Conservation (phyloP, 2,113 vertebrate species). For the Elanus axillaris region DNA sequence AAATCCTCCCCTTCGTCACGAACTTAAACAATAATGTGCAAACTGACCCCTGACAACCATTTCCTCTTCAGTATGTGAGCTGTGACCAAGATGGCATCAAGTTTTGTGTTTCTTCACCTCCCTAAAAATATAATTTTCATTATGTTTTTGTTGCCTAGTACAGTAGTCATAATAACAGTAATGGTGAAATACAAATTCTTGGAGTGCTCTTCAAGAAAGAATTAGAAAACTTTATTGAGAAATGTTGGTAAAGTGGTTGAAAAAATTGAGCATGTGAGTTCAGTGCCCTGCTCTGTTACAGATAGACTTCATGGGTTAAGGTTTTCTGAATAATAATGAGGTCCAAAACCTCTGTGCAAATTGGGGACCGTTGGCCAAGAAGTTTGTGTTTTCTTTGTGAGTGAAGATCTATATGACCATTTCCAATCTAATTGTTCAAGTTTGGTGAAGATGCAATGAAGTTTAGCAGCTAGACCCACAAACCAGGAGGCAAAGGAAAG, state of each 20-base stretch:
- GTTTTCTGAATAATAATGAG: neutral
- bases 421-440: neutral
- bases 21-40: neutral
- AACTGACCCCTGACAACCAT: neutral
- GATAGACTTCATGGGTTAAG: neutral
- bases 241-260: neutral
- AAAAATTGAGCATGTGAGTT: neutral
- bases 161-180: neutral
- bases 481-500: neutral
- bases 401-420: neutral
- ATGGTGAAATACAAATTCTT: neutral
- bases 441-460: neutral
- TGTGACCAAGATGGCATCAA: neutral
- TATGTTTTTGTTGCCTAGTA: neutral
- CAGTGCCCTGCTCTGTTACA: neutral
- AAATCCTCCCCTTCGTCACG: neutral
- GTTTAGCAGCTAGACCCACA: neutral
- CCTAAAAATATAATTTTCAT: neutral
- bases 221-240: neutral
- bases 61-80: neutral
- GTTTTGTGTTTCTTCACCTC: neutral
- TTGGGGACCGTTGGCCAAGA: accelerated
- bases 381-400: neutral
- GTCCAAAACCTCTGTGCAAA: neutral
- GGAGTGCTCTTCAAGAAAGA: neutral